Percentiles rank a stretch among this genome's conserved stretches.
Evolutionary conservation across 2,797 vertebrate species (phyloP).

Genomic region (Hyperoplus lanceolatus): DNA sequence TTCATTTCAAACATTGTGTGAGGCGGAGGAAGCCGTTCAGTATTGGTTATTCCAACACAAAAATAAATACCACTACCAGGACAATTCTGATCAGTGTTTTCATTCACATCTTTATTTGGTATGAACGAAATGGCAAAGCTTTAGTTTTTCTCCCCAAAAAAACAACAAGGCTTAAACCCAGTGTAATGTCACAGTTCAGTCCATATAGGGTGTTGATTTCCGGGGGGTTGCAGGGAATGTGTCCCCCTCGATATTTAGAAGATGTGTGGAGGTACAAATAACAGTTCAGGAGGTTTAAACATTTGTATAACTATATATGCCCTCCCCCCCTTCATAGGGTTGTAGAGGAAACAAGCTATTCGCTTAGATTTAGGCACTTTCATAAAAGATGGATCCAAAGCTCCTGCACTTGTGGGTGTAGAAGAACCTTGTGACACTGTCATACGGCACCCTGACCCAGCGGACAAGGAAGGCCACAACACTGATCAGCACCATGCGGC

Average conservation of each 20-base stretch:
- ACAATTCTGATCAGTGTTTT: neutral
- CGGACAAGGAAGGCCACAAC: neutral
- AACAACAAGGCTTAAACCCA: neutral
- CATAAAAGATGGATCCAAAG: neutral
- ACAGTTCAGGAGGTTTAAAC: too few species aligned
- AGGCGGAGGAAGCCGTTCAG: conserved; percentile 3
- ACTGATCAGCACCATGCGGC: neutral
- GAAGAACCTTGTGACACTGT: neutral
- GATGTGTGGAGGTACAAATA: too few species aligned
- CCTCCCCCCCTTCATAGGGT: neutral
- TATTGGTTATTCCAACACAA: conserved; percentile 26
- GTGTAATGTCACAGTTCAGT: neutral
- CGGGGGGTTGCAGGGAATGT: too few species aligned
- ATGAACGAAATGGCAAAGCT: neutral
- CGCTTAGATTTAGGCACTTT: neutral
- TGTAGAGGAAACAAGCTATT: neutral
- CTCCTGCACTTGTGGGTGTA: neutral
- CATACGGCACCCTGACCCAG: neutral
- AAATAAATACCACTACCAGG: neutral
- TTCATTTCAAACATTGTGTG: conserved; percentile 43
- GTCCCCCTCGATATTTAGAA: too few species aligned
- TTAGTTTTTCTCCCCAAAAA: neutral
- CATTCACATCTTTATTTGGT: neutral
- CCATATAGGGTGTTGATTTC: neutral
- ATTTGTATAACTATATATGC: too few species aligned